Percentiles rank a stretch among this genome's conserved stretches.
Conservation (phyloP, 2,797 vertebrate species). For the Phataginus tetradactyla region DNA sequence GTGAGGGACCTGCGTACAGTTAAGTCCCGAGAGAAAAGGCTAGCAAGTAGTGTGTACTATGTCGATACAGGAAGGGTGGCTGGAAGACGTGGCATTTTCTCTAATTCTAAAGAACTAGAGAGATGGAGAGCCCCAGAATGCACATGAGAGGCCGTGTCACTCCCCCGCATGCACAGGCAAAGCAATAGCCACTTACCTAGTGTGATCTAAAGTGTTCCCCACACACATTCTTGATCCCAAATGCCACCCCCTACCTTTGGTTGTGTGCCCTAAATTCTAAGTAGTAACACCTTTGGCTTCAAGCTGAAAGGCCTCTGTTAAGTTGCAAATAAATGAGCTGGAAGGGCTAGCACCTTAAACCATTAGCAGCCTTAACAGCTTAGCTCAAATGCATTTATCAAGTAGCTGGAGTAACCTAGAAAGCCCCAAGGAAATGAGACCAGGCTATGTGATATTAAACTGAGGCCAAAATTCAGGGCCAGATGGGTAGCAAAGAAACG, state of each 20-base stretch:
- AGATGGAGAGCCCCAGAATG: neutral
- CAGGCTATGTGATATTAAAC: neutral
- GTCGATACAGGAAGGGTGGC: neutral
- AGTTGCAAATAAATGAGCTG: constrained; percentile 42
- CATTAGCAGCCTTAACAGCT: neutral
- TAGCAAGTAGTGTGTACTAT: neutral
- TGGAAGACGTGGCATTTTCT: neutral
- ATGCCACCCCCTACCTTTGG: neutral
- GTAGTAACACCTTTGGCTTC: constrained; percentile 46
- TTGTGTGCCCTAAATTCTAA: neutral
- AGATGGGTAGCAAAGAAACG: neutral
- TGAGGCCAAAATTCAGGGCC: neutral
- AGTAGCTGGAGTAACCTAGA: neutral
- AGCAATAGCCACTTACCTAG: neutral
- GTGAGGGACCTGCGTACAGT: neutral
- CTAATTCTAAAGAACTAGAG: neutral
- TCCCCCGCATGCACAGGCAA: neutral
- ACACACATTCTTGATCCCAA: neutral
- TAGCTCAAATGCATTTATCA: neutral
- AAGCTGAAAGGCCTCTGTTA: constrained; percentile 15
- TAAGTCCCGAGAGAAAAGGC: neutral
- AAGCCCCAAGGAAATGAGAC: neutral
- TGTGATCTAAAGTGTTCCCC: neutral
- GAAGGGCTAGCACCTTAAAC: constrained; percentile 1
- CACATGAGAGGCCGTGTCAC: neutral